Conservation (phyloP, 2,888 invertebrate genomes). For the Ochropleura leucogaster region DNA sequence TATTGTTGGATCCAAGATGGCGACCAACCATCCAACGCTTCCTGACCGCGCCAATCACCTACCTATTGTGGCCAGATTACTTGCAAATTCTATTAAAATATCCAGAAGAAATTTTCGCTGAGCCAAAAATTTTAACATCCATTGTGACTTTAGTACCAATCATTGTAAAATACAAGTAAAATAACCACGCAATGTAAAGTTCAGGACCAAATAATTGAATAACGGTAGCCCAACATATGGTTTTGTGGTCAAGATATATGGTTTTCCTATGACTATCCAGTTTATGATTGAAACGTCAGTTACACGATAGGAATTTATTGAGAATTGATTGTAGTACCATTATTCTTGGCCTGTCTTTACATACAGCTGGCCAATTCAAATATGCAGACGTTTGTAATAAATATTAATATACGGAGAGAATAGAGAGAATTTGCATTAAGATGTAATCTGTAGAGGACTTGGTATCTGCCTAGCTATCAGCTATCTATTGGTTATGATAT, state of each 20-base stretch:
- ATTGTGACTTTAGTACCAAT: constrained; percentile 56
- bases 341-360: constrained; percentile 58
- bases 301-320: constrained; percentile 69
- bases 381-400: constrained; percentile 36
- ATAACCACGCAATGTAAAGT: constrained; percentile 47
- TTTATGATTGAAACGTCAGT: constrained; percentile 83
- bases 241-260: constrained; percentile 82
- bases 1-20: constrained; percentile 73
- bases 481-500: constrained; percentile 10
- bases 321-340: constrained; percentile 61
- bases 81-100: constrained; percentile 82
- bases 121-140: constrained; percentile 58
- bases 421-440: constrained; percentile 15
- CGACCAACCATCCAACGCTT: constrained; percentile 66
- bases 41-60: constrained; percentile 79
- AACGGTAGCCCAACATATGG: constrained; percentile 62
- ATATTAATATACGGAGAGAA: constrained; percentile 33
- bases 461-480: constrained; percentile 4
- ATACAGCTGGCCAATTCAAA: constrained; percentile 41
- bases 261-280: constrained; percentile 80
- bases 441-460: constrained; percentile 7
- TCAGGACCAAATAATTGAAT: constrained; percentile 57
- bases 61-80: constrained; percentile 83
- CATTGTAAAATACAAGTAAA: constrained; percentile 16
- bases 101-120: constrained; percentile 43